Conservation (phyloP, 1,140 invertebrate species). For the Drosophila kanapiae region DNA sequence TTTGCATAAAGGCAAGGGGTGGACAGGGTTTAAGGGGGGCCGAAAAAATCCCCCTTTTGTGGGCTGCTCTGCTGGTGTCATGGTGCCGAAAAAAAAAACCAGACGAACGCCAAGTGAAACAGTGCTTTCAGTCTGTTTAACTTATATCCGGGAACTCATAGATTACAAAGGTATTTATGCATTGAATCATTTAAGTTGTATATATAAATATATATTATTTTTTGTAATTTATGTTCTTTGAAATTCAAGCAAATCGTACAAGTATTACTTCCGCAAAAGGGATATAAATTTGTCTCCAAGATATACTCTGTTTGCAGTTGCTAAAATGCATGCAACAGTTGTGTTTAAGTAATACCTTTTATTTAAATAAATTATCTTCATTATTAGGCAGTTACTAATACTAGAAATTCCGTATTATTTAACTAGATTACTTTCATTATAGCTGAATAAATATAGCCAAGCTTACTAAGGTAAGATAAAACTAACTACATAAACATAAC, state of each 20-base stretch:
- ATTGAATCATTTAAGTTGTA: neutral
- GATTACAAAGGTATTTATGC: neutral
- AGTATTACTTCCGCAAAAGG: no score
- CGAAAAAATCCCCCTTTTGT: neutral
- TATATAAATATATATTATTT: neutral
- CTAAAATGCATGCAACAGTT: neutral
- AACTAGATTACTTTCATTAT: neutral
- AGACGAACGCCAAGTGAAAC: constrained; percentile 74
- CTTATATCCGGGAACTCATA: neutral
- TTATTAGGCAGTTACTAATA: no score
- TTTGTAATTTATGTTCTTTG: neutral
- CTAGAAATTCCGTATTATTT: no score
- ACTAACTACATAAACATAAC: no score
- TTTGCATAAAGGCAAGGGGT: constrained; percentile 76
- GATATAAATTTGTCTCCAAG: neutral
- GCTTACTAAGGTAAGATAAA: no score
- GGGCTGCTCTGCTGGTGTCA: constrained; percentile 72
- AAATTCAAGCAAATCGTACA: neutral
- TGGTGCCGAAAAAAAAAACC: constrained; percentile 77
- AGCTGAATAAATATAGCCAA: neutral
- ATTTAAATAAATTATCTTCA: neutral
- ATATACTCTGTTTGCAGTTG: neutral
- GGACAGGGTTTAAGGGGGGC: neutral
- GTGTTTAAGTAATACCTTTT: neutral
- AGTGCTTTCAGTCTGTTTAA: neutral